Evolutionary conservation across 2,113 vertebrate species (phyloP).

Genomic region (Glareola pratincola): DNA sequence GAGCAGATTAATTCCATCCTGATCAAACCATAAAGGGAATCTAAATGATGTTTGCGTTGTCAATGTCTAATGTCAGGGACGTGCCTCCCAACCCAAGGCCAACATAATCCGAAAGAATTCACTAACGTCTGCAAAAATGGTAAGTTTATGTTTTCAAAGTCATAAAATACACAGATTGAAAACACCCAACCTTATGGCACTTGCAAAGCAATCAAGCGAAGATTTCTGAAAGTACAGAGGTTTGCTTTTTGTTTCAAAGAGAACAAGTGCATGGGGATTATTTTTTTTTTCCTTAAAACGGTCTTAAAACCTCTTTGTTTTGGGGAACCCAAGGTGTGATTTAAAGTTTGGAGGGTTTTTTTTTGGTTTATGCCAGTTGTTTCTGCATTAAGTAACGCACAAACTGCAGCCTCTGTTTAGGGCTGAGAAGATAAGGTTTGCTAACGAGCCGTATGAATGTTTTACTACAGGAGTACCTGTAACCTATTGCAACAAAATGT

Average conservation of each 20-base stretch:
- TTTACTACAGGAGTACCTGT: not conserved
- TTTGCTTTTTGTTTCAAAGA: not conserved
- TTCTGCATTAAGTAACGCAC: not conserved
- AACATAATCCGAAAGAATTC: not conserved
- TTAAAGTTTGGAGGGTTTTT: not conserved
- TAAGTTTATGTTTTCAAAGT: not conserved
- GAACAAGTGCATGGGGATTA: not conserved
- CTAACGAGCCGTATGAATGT: not conserved
- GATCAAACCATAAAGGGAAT: not conserved
- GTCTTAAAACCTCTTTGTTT: not conserved
- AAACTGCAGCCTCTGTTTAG: not conserved
- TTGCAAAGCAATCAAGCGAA: not conserved
- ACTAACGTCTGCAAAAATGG: not conserved
- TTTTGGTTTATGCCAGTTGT: not conserved
- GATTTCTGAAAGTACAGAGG: not conserved
- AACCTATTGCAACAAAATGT: not conserved
- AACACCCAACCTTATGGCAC: not conserved
- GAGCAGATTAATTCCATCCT: not conserved
- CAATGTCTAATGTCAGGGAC: not conserved
- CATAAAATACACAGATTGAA: not conserved
- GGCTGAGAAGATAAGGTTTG: not conserved
- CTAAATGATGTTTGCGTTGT: not conserved
- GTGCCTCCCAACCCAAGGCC: not conserved
- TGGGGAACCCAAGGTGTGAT: not conserved
- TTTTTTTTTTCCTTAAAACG: not conserved